Base-by-base conservation (phyloP, 2,113 vertebrate species). In the Ammospiza nelsoni region DNA sequence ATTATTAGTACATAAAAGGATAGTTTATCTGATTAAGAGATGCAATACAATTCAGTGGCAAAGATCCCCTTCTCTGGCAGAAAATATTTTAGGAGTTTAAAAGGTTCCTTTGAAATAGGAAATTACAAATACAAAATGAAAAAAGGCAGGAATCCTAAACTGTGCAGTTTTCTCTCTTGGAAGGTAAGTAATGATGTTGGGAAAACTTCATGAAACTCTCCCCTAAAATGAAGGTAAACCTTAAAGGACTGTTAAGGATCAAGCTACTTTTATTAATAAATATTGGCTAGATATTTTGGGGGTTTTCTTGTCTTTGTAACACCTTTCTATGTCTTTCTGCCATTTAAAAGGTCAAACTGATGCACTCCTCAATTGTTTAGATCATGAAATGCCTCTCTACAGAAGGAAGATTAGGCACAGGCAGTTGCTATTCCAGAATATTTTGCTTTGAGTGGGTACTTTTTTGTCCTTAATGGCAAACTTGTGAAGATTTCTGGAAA, bases 401-500 rank as follows among this genome's bases (percentile, higher is more conserved):
- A 96, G 88, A 96, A 94, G 91, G 75, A 63, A 96, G 62, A 94
- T 92, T 90, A 97, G 39, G 39, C 14, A 37, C 15, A 95, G 71
- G 74, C 91, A 95, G 63, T 85, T 96, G 69, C 94, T 97, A 84
- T 96, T 96, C 62, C 76, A 80, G 93, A 97, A 96, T 95, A 97
- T 62, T 97, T 81, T 90, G 67, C 77, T 95, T 90, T 96, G 83
- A 94, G 52, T 75, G 51, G 81, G 23, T 94, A 81, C 78, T 94
- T 95, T 95, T 96, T 94, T 95, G 74, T 95, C 78, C 58, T 96
- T 97, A 97, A 97, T 63, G 23, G 79, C 80, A 98, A 97, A 97
- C 61, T 89, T 96, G 58, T 83, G 84, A 97, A 94, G 76, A 96
- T 93, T 97, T 98, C 88, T 95, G 88, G 97, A 96, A 97, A 98